Evolutionary conservation across 2,797 vertebrate genomes (phyloP), one percentile per base, ranked within the genome.

Genomic region (Onychomys leucogaster): DNA sequence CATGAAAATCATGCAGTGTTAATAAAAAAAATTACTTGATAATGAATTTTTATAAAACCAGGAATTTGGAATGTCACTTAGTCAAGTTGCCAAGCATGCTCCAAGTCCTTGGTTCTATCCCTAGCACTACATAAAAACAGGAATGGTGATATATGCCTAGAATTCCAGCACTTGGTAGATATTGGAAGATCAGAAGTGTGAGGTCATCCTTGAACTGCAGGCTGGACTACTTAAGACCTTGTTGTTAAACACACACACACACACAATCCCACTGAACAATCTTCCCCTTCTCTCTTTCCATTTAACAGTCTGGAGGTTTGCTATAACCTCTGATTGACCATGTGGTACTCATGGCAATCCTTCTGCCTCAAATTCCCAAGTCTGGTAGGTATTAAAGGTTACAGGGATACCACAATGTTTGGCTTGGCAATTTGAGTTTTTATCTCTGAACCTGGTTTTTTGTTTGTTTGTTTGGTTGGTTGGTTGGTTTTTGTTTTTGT

Each of bases 391-490:
- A 34, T 55, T 34, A 55, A 49, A 78, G 77, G 49, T 41, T 73
- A 37, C 19, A n/a, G 69, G 41, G 27, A 76, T 14, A 12, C 2
- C 46, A 78, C 37, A 49, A 78, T 55, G 49, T 14, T 32, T 78
- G 49, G 93, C 81, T 77, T 93, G 94, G 11, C 61, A 87, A 75
- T 76, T 90, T 87, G 23, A 34, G 41, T 82, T 96, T 91, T 84
- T 21, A 93, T 71, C 19, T 52, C 90, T 92, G 29, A 81, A 92
- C 85, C 91, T 94, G 83, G 84, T 94, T 93, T 93, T 94, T 94
- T n/a, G n/a, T n/a, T n/a, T n/a, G n/a, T n/a, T n/a, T n/a, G n/a
- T n/a, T n/a, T n/a, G n/a, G n/a, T n/a, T n/a, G n/a, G n/a, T n/a
- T n/a, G n/a, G n/a, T n/a, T n/a, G n/a, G n/a, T n/a, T n/a, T n/a